phyloP scores from a whole-genome alignment of 2,113 vertebrate genomes.

The Notothenia coriiceps region DNA sequence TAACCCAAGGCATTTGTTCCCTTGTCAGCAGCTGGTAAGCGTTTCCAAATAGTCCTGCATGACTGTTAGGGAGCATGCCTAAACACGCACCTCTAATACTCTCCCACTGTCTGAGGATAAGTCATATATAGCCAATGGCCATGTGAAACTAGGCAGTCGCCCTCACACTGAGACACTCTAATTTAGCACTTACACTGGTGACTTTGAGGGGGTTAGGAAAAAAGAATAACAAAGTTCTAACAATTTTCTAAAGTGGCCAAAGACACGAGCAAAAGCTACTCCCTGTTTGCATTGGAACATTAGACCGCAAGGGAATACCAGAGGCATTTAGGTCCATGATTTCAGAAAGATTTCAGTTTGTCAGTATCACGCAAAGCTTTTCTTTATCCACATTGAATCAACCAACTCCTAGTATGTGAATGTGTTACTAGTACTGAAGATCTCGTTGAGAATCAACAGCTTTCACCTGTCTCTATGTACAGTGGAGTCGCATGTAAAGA shows the following conservation, averaged over 20 bases:
- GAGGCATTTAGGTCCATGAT: neutral
- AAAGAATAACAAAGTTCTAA: too few relatives aligned
- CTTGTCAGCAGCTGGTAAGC: conserved; percentile 34
- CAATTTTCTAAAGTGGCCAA: too few relatives aligned
- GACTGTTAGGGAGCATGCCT: conserved; percentile 50
- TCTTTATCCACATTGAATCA: too few relatives aligned
- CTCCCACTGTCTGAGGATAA: conserved; percentile 41
- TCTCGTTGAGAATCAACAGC: too few relatives aligned
- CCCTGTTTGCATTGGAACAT: neutral
- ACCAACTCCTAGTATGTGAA: too few relatives aligned
- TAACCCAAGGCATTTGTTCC: conserved; percentile 28
- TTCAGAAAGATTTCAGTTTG: neutral
- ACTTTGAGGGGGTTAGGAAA: neutral
- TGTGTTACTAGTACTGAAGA: too few relatives aligned
- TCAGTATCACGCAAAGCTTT: neutral
- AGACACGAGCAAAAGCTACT: neutral
- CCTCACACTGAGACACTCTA: conserved; percentile 12
- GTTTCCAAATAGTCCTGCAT: conserved; percentile 31
- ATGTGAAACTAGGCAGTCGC: conserved; percentile 41
- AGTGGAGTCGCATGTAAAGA: too few relatives aligned
- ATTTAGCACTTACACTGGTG: conserved; percentile 3
- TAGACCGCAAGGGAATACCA: neutral
- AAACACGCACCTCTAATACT: conserved; percentile 52
- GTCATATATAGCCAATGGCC: conserved; percentile 63
- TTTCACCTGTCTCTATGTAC: too few relatives aligned